Base-by-base conservation (phyloP, 2,888 invertebrate genomes). In the Dorcus parallelipipedus region DNA sequence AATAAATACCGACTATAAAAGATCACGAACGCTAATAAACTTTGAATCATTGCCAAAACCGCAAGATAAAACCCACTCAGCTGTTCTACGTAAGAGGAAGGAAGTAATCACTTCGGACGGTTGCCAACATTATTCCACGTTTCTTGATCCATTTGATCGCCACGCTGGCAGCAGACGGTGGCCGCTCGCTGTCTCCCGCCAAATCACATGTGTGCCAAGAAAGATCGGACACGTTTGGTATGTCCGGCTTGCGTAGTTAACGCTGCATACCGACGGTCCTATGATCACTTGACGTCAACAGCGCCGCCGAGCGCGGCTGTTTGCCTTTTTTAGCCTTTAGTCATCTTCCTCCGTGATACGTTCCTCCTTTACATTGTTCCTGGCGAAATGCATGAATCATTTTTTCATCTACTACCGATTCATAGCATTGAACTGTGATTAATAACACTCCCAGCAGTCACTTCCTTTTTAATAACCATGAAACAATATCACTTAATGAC, bases 21-120 rank as follows among this genome's bases (percentile, higher is more conserved):
- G 56, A 59, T 59, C 59, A 59, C 49, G 59, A 48, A 56, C 59
- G 52, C 17, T 52, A 59, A 59, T 64, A 65, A 64, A 56, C 56
- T 55, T 53, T 65, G 65, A 65, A 62, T 65, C 65, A 64, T 55
- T 58, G 59, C 59, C 59, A 59, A 47, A 42, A 56, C 56, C 60
- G 55, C 57, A 56, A 56, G 63, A 64, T 63, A 64, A 58, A 59
- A 64, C 47, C 59, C 42, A 57, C 55, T 54, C 62, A 54, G 63
- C 62, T 62, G 60, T 60, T 59, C 55, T 62, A 58, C 62, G 64
- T 60, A 58, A 61, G 61, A 66, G 66, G 66, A 66, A 66, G 66
- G 66, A 66, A 66, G 66, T 66, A 58, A 52, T 59, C 52, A 58
- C 38, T 50, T 17, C 38, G 40, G 41, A 38, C 43, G 55, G 40